Percentiles rank a stretch among this genome's conserved stretches.
phyloP scores from a whole-genome alignment of 2,888 invertebrate species.

The Pseudococcus viburni region DNA sequence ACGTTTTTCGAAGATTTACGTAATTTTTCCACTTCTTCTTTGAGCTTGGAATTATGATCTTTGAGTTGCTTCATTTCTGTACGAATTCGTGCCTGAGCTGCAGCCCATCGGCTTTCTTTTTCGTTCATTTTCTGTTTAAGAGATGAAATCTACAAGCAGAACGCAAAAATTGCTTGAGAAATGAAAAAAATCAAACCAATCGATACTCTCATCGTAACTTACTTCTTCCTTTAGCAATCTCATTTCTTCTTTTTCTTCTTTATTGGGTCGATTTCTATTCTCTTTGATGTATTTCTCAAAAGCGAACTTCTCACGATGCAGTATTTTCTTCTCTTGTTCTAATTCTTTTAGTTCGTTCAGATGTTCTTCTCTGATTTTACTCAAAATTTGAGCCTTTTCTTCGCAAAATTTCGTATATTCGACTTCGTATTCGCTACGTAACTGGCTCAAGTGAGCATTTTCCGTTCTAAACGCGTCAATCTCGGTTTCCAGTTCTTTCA shows the following conservation, averaged over 20 bases:
- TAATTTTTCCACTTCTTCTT: constrained; percentile 79
- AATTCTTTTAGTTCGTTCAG: constrained; percentile 78
- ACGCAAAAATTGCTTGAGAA: constrained; percentile 7
- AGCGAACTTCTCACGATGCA: constrained; percentile 78
- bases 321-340: constrained; percentile 80
- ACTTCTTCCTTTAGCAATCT: constrained; percentile 75
- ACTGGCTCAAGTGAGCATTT: constrained; percentile 73
- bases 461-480: constrained; percentile 75
- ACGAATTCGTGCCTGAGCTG: constrained; percentile 80
- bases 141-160: constrained; percentile 74
- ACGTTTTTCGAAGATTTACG: constrained; percentile 76
- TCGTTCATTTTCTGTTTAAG: constrained; percentile 79
- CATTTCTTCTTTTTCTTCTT: constrained; percentile 81
- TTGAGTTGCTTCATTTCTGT: constrained; percentile 82
- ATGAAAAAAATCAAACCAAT: background rate
- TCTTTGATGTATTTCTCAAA: constrained; percentile 80
- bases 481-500: constrained; percentile 79
- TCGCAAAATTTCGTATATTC: constrained; percentile 75
- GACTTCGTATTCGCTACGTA: constrained; percentile 71
- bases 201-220: background rate
- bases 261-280: constrained; percentile 78
- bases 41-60: constrained; percentile 78
- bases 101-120: constrained; percentile 83
- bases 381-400: constrained; percentile 74
- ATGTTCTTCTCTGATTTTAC: constrained; percentile 76